phyloP scores from a whole-genome alignment of 2,113 vertebrate species.

The Sapajus apella region DNA sequence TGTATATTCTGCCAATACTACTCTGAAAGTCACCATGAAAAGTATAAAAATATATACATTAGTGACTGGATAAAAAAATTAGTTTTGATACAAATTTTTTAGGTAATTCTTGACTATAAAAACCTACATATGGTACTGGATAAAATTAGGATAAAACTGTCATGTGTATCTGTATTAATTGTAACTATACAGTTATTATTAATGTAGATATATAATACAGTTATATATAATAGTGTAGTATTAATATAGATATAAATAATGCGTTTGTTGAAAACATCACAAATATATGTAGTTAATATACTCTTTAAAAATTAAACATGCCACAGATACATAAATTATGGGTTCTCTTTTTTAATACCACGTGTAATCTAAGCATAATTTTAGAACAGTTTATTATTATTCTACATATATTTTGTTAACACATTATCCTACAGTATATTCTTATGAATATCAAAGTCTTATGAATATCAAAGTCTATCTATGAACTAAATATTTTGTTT shows the following conservation, averaged over 20 bases:
- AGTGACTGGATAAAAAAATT: not conserved
- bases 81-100: not conserved
- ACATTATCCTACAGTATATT: not conserved
- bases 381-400: not conserved
- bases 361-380: not conserved
- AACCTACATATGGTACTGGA: not conserved
- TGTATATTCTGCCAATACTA: not conserved
- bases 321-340: not conserved
- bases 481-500: not conserved
- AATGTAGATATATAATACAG: too few species aligned
- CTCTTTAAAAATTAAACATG: not conserved
- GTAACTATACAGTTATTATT: too few species aligned
- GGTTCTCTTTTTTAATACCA: not conserved
- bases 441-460: not conserved
- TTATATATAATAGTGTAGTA: not conserved
- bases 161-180: too few species aligned
- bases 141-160: not conserved
- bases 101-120: not conserved
- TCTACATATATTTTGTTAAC: not conserved
- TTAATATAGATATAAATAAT: not conserved
- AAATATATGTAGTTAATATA: not conserved
- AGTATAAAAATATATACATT: not conserved
- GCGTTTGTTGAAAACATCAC: not conserved
- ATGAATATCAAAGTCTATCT: not conserved
- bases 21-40: not conserved